Evolutionary conservation across 35 echinoderm and acorn worm species (phyloP).

Genomic region (Anneissia japonica): DNA sequence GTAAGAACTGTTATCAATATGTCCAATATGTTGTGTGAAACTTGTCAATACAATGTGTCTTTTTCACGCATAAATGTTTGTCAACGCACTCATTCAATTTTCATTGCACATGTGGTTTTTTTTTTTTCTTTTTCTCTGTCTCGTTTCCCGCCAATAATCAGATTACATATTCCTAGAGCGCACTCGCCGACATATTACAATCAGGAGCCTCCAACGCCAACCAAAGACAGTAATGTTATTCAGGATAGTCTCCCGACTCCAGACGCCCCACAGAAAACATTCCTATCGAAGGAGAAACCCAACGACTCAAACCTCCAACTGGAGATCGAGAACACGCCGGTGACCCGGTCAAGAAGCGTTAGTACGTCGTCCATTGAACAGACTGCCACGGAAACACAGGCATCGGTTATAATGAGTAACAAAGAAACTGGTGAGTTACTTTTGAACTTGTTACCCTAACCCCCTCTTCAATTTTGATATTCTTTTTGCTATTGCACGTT

Average conservation of each 20-base stretch:
- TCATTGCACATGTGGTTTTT: background rate
- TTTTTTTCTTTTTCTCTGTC: background rate
- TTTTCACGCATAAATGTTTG: background rate
- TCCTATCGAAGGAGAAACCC: constrained; percentile 23
- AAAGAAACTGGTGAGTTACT: constrained; percentile 61
- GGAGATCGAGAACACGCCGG: constrained; percentile 65
- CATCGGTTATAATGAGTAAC: constrained; percentile 61
- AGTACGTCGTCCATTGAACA: constrained; percentile 1
- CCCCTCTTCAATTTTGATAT: too few species aligned
- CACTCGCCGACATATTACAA: background rate
- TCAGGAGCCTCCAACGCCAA: constrained; percentile 36
- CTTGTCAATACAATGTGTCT: background rate
- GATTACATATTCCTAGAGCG: constrained; percentile 6
- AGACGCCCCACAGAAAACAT: constrained; percentile 44
- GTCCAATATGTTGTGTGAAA: too few species aligned
- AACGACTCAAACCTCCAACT: constrained; percentile 70
- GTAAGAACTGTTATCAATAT: too few species aligned
- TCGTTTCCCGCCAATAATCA: background rate
- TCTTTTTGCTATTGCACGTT: too few species aligned
- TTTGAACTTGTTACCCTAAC: background rate
- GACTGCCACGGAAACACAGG: constrained; percentile 74
- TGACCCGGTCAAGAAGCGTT: background rate
- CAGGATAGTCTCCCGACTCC: constrained; percentile 23
- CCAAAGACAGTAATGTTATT: constrained; percentile 45
- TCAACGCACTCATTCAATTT: background rate